phyloP scores from a whole-genome alignment of 2,888 invertebrate species.

The Spodoptera exigua region DNA sequence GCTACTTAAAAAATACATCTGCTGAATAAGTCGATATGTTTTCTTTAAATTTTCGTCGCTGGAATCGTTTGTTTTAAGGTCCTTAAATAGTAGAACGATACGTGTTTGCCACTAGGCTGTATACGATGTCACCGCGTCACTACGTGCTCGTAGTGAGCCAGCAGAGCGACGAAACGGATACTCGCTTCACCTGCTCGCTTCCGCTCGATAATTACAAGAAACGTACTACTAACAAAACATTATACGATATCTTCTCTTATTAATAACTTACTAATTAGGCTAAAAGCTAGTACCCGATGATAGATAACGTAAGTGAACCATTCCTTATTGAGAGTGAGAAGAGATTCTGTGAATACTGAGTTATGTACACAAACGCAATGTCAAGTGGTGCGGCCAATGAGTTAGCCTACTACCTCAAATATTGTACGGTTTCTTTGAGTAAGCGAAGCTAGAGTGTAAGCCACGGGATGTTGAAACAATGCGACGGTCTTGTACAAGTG shows the following conservation, averaged over 20 bases:
- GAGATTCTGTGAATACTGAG: conserved; percentile 26
- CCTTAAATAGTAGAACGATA: conserved; percentile 28
- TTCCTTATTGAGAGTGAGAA: conserved; percentile 12
- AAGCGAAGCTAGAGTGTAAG: conserved; percentile 67
- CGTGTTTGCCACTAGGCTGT: conserved; percentile 52
- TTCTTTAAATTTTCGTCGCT: not conserved
- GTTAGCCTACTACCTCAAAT: conserved; percentile 57
- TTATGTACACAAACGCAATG: conserved; percentile 45
- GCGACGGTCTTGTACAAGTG: conserved; percentile 84
- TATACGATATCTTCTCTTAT: conserved; percentile 36
- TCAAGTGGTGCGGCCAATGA: conserved; percentile 53
- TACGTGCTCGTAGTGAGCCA: conserved; percentile 59
- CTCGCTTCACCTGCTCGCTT: conserved; percentile 84
- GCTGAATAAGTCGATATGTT: not conserved
- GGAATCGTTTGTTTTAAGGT: not conserved
- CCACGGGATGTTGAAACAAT: conserved; percentile 83
- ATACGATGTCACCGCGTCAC: conserved; percentile 64
- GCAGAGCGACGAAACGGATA: conserved; percentile 76
- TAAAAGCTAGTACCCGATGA: conserved; percentile 4
- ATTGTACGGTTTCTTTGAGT: conserved; percentile 67
- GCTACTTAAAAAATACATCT: not conserved
- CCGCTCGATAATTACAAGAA: conserved; percentile 84
- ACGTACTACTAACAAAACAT: conserved; percentile 59
- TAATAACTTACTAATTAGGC: not conserved
- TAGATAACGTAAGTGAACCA: conserved; percentile 21